A percentile compares a stretch with the other conserved stretches of the same genome.
Evolutionary conservation across 2,797 vertebrate species (phyloP).

Genomic region (Pygocentrus nattereri): DNA sequence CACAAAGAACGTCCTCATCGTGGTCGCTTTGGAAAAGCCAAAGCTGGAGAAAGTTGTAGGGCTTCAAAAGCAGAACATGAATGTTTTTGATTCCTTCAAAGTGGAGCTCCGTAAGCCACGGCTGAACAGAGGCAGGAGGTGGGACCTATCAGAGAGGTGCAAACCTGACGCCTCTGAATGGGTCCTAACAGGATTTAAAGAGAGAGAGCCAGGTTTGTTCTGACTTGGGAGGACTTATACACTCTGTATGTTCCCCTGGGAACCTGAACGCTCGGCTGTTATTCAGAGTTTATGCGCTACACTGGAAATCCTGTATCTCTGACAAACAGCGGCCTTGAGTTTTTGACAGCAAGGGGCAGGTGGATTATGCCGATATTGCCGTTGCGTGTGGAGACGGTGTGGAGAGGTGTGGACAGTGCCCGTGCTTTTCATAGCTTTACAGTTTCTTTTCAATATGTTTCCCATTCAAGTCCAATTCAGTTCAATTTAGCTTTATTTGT

Average conservation of each 20-base stretch:
- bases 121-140: conserved; percentile 24
- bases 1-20: conserved; percentile 20
- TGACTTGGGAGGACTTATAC: neutral
- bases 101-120: conserved; percentile 25
- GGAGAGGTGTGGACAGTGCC: neutral
- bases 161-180: conserved; percentile 25
- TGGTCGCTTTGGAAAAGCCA: conserved; percentile 2
- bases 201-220: conserved; percentile 30
- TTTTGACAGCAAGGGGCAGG: neutral
- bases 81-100: conserved; percentile 38
- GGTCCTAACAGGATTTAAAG: conserved; percentile 50
- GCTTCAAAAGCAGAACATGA: conserved; percentile 36
- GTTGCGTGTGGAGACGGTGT: neutral
- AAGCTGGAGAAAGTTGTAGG: conserved; percentile 16
- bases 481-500: no score
- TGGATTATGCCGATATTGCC: neutral
- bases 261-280: conserved; percentile 13
- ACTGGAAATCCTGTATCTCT: conserved; percentile 24
- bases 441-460: neutral
- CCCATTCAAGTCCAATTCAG: neutral
- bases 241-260: conserved; percentile 8
- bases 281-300: conserved; percentile 18
- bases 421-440: neutral
- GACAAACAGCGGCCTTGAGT: conserved; percentile 25
- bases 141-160: conserved; percentile 32